phyloP scores from a whole-genome alignment of 2,113 vertebrate genomes.

The Malurus alboscapulatus region DNA sequence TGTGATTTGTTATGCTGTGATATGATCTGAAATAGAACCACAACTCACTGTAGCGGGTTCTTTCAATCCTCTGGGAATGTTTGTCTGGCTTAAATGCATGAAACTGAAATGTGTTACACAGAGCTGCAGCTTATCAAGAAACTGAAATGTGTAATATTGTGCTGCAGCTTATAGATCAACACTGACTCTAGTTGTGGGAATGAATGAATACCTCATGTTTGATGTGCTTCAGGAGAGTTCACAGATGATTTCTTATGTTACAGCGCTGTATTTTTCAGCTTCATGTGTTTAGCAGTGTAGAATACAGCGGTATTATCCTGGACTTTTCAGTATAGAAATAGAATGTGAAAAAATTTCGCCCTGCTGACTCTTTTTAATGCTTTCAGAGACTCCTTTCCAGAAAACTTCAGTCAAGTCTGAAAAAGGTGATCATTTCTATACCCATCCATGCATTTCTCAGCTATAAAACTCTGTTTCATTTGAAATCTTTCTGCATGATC shows the following conservation, averaged over 20 bases:
- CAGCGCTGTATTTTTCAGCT: neutral
- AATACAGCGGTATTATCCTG: neutral
- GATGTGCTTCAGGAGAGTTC: slow-evolving; percentile 25
- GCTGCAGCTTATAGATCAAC: slow-evolving; percentile 59
- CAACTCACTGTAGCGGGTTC: slow-evolving; percentile 34
- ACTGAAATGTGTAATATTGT: slow-evolving; percentile 42
- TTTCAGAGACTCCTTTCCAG: neutral
- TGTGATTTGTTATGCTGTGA: slow-evolving; percentile 55
- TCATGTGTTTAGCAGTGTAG: neutral
- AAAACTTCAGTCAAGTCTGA: neutral
- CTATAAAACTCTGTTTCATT: neutral
- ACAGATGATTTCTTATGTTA: slow-evolving; percentile 43
- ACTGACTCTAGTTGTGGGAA: slow-evolving; percentile 35
- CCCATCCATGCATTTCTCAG: neutral
- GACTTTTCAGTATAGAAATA: neutral
- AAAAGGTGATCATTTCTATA: neutral
- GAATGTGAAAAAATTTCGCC: neutral
- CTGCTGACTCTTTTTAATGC: neutral
- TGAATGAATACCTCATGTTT: slow-evolving; percentile 49
- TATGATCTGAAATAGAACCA: slow-evolving; percentile 41
- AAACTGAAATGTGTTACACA: slow-evolving; percentile 51
- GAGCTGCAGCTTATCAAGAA: slow-evolving; percentile 50
- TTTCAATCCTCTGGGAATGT: slow-evolving; percentile 45
- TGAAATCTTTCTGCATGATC: neutral
- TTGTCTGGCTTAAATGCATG: slow-evolving; percentile 51